Percentiles rank a stretch among this genome's conserved stretches.
Conservation (phyloP, 2,888 invertebrate genomes). For the Drosophila falleni region DNA sequence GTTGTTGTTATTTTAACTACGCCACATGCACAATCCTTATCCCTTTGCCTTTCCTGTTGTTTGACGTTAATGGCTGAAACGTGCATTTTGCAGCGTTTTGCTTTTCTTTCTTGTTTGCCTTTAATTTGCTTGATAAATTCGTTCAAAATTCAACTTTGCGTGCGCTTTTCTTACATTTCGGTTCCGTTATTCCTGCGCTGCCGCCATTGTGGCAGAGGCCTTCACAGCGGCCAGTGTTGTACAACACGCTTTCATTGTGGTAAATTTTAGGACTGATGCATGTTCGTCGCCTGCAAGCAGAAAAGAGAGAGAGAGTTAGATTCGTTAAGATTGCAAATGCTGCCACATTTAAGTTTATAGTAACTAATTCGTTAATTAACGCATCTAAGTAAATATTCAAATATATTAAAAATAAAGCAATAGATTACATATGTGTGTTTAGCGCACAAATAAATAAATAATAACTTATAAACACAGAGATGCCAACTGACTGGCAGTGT, state of each 20-base stretch:
- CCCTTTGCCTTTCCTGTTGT: constrained; percentile 32
- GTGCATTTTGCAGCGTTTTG: constrained; percentile 70
- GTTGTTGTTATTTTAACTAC: constrained; percentile 25
- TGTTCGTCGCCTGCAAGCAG: constrained; percentile 27
- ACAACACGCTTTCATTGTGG: constrained; percentile 33
- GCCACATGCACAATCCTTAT: constrained; percentile 36
- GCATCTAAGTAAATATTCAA: neutral
- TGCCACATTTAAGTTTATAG: constrained; percentile 22
- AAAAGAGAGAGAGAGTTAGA: constrained; percentile 2
- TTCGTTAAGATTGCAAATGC: constrained; percentile 22
- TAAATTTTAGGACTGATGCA: constrained; percentile 16
- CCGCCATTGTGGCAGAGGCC: constrained; percentile 16
- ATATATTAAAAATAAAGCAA: neutral
- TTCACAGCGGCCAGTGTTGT: constrained; percentile 50
- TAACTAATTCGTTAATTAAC: neutral
- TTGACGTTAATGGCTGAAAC: constrained; percentile 68
- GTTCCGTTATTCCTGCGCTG: constrained; percentile 53
- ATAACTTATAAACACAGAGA: constrained; percentile 47
- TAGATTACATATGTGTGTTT: neutral
- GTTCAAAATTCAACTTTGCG: constrained; percentile 35
- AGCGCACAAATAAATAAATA: constrained; percentile 59
- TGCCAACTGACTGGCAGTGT: constrained; percentile 41
- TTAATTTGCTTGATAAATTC: constrained; percentile 59
- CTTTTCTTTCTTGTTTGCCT: constrained; percentile 30
- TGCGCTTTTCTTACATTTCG: constrained; percentile 35